phyloP scores from a whole-genome alignment of 2,797 vertebrate species.

The Naso thynnoides region DNA sequence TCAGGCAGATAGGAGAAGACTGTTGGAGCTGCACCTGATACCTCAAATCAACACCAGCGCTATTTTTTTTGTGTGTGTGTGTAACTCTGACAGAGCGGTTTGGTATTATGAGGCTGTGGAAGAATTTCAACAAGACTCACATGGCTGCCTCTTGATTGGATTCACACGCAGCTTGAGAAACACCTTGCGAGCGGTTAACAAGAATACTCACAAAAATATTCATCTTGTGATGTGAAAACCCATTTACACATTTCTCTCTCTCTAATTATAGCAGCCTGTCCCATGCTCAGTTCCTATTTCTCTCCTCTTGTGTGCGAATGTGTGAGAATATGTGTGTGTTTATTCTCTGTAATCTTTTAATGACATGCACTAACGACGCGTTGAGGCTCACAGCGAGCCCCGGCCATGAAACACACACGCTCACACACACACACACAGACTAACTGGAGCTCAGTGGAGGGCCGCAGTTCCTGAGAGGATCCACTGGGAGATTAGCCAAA shows the following conservation, averaged over 20 bases:
- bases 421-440: slow-evolving; percentile 15
- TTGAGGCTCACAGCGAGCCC: slow-evolving; percentile 71
- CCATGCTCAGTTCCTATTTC: slow-evolving; percentile 5
- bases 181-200: slow-evolving; percentile 43
- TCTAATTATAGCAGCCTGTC: slow-evolving; percentile 57
- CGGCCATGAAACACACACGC: slow-evolving; percentile 48
- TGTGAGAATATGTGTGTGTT: slow-evolving; percentile 62
- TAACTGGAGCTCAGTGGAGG: slow-evolving; percentile 54
- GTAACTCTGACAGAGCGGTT: not conserved
- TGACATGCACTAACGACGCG: slow-evolving; percentile 77
- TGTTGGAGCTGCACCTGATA: slow-evolving; percentile 45
- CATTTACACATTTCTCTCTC: slow-evolving; percentile 36
- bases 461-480: slow-evolving; percentile 67
- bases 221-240: slow-evolving; percentile 46
- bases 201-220: slow-evolving; percentile 39
- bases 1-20: slow-evolving; percentile 29
- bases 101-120: slow-evolving; percentile 11
- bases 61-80: slow-evolving; percentile 30
- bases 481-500: slow-evolving; percentile 80
- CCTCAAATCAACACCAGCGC: slow-evolving; percentile 4
- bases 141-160: slow-evolving; percentile 50
- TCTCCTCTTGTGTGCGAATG: slow-evolving; percentile 18
- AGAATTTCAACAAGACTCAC: slow-evolving; percentile 42
- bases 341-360: slow-evolving; percentile 84
- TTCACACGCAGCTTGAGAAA: slow-evolving; percentile 52